Conservation (phyloP, 2,888 invertebrate species). For the Cheilosia scutellata region DNA sequence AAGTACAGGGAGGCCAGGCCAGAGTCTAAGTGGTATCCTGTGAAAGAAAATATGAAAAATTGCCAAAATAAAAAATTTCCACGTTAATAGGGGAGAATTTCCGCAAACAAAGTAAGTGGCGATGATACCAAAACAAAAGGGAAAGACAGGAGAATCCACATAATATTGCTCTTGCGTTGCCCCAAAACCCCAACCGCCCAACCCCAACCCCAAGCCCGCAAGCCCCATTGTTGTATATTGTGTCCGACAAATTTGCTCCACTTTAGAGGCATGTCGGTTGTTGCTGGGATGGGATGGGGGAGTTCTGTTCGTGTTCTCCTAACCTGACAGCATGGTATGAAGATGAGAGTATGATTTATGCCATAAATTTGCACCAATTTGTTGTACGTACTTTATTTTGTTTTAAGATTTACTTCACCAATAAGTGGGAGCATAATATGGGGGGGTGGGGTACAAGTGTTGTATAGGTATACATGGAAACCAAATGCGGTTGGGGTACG, state of each 20-base stretch:
- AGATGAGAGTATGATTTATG: conserved; percentile 73
- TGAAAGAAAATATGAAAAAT: conserved; percentile 68
- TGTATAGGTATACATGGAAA: neutral
- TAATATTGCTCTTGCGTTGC: neutral
- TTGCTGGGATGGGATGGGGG: conserved; percentile 50
- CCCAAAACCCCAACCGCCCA: neutral
- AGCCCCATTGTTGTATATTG: conserved; percentile 36
- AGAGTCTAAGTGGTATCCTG: too few species aligned
- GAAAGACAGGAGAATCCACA: neutral
- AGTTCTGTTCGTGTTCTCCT: conserved; percentile 68
- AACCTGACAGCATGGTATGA: conserved; percentile 48
- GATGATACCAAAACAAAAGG: conserved; percentile 58
- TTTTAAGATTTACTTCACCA: conserved; percentile 69
- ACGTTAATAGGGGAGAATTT: conserved; percentile 62
- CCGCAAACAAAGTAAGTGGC: conserved; percentile 68
- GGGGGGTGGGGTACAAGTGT: neutral
- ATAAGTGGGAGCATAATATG: conserved; percentile 40
- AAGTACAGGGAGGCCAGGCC: neutral
- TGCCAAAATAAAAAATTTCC: conserved; percentile 71
- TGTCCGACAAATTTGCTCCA: conserved; percentile 74
- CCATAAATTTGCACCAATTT: conserved; percentile 76
- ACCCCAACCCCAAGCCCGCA: neutral
- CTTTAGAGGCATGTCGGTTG: conserved; percentile 65
- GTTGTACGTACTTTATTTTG: conserved; percentile 70
- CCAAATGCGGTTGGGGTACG: too few species aligned